Base-by-base conservation (phyloP, 64 coral and sea anemone species). In the Exaiptasia diaphana region DNA sequence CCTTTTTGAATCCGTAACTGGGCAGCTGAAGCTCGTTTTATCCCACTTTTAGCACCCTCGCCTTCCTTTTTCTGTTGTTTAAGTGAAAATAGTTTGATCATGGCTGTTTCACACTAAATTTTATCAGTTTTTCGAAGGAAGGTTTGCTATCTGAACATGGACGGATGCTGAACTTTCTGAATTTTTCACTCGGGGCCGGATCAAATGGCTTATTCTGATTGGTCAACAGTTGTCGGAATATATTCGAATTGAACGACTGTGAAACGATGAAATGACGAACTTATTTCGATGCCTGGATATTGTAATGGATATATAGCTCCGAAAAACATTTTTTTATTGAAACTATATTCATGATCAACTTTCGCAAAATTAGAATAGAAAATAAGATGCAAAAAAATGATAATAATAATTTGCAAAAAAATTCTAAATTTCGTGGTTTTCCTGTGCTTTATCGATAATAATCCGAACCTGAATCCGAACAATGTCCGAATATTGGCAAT, bases 21-120 rank as follows among this genome's bases (percentile, higher is more conserved):
- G 24, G 95, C 95, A 56, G 95, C 95, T 83, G 95, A 99, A 81
- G 95, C 95, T 68, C 95, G 82, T 74, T 99, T 99, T 24, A 80
- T 62, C 45, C 95, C 95, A 68, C 79, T 80, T 76, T 93, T 99
- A 10, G 95, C 67, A 37, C 89, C 85, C 85, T 99, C 95, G 23
- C 95, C 95, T 76, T 99, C 95, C 69, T 99, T 99, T 61, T 99
- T 99, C 48, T 99, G 95, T 82, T 99, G 89, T 56, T 99, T 99
- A 31, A 99, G 81, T 15, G 84, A 85, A 80, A 99, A 99, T 85
- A 99, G 82, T 64, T 93, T 99, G 74, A 99, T 99, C 95, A 99
- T 99, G 79, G 75, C 90, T 67, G 48, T 67, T 73, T n/a, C 64
- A 68, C 42, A 5, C 41, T 73, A 42, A 45, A 48, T 23, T 42